Conservation (phyloP, 2,797 vertebrate species). For the Megalops cyprinoides region DNA sequence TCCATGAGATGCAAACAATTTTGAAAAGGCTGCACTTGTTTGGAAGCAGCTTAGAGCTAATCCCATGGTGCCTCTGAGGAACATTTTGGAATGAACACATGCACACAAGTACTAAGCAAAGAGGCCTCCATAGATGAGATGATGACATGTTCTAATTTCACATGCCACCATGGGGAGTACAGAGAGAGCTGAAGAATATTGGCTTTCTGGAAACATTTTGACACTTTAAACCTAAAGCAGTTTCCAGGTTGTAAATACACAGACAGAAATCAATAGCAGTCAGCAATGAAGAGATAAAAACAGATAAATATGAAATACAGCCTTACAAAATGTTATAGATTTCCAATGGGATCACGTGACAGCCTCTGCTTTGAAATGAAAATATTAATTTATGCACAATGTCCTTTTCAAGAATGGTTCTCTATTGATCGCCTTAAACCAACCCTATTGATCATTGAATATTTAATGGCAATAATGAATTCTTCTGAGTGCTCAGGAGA, state of each 20-base stretch:
- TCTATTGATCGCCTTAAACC: constrained; percentile 78
- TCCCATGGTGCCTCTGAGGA: constrained; percentile 67
- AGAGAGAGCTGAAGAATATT: constrained; percentile 50
- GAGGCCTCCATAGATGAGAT: constrained; percentile 53
- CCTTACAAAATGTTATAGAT: constrained; percentile 81
- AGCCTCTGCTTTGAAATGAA: constrained; percentile 79
- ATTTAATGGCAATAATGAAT: constrained; percentile 83
- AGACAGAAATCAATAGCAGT: constrained; percentile 75
- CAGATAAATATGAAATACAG: constrained; percentile 80
- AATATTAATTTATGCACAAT: constrained; percentile 80
- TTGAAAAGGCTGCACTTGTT: constrained; percentile 57
- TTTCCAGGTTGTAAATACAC: constrained; percentile 80
- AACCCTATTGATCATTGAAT: constrained; percentile 82
- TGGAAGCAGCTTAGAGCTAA: constrained; percentile 72
- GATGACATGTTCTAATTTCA: constrained; percentile 74
- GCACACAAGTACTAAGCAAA: background rate
- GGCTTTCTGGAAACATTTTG: constrained; percentile 75
- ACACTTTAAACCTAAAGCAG: constrained; percentile 75
- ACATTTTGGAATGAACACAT: constrained; percentile 75
- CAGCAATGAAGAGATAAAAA: constrained; percentile 75
- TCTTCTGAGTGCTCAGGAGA: constrained; percentile 71
- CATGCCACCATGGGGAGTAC: constrained; percentile 47
- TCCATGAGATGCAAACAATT: constrained; percentile 66
- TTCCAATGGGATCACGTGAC: constrained; percentile 77
- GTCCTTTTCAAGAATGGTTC: constrained; percentile 72